Base-by-base conservation (phyloP, 2,797 vertebrate species). In the Oryzias dopingdopingensis region DNA sequence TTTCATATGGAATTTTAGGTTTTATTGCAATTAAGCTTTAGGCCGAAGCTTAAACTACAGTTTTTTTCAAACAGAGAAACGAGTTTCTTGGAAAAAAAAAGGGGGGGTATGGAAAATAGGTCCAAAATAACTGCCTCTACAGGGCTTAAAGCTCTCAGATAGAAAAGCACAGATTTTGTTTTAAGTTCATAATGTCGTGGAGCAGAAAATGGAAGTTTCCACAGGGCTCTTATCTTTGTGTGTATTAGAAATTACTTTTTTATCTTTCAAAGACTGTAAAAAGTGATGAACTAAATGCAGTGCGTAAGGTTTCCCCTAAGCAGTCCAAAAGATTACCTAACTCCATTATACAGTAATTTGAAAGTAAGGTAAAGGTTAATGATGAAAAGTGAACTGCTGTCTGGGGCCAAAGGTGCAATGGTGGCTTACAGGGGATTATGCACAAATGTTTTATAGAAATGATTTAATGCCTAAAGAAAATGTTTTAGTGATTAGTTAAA, bases 351-450 rank as follows among this genome's bases (percentile, higher is more conserved):
- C 84, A 86, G 85, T 87, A 76, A 86, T 83, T 82, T 85, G 78
- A 88, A 87, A 86, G 74, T 60, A 73, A 80, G 80, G 79, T 79
- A 90, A 90, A 91, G 89, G 88, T 91, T 90, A 91, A 84, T 88
- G 81, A 88, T 82, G 81, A 89, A 86, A 88, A 66, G 65, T 67
- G 69, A 82, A 79, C 66, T 22, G 48, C 68, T 46, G 70, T 79
- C 77, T 80, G 57, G 51, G 73, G 83, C 57, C 70, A 86, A 79
- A 83, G 80, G 81, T 83, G 65, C 65, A 72, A 62, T 23, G 55
- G 59, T 61, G 68, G 52, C 65, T 79, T 74, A 65, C 49, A 41
- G 42, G 48, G 67, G 73, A 85, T 87, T 86, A 81, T 49, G 61
- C 53, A 54, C 14, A 16, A 82, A 77, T 70, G 68, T 74, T 74